Evolutionary conservation across 2,888 invertebrate species (phyloP).

Genomic region (Tineola bisselliella): DNA sequence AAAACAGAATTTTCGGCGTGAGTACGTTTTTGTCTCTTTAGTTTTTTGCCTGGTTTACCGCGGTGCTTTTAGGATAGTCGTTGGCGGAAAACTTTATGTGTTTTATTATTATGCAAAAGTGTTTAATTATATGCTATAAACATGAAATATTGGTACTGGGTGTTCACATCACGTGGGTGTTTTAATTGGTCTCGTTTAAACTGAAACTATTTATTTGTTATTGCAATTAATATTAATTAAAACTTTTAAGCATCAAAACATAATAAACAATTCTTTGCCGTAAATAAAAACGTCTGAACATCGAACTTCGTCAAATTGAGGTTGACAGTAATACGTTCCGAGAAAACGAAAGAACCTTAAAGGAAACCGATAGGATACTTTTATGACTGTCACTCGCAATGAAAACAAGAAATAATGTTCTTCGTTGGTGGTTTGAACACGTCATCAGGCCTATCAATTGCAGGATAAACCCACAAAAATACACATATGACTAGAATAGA

Average conservation of each 20-base stretch:
- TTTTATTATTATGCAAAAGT: constrained; percentile 9
- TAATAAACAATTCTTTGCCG: not conserved
- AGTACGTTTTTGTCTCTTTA: constrained; percentile 6
- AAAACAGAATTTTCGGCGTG: constrained; percentile 29
- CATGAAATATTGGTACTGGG: constrained; percentile 6
- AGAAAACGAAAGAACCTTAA: not conserved
- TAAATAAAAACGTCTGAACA: not conserved
- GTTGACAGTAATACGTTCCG: not conserved
- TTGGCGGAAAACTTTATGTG: not conserved
- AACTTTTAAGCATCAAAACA: not conserved
- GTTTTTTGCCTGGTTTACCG: constrained; percentile 8
- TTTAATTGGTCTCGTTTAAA: not conserved
- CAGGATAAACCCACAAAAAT: not conserved
- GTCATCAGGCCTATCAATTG: not conserved
- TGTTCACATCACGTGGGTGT: not conserved
- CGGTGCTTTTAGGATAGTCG: not conserved
- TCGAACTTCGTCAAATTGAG: not conserved
- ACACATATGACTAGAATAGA: no score
- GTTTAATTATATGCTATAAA: constrained; percentile 13
- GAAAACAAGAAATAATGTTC: not conserved
- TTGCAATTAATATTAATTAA: not conserved
- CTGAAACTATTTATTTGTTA: not conserved
- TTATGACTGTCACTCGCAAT: not conserved
- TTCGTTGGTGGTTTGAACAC: constrained; percentile 3
- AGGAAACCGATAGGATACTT: constrained; percentile 12